Evolutionary conservation across 2,888 invertebrate species (phyloP).

Genomic region (Globia sparganii): DNA sequence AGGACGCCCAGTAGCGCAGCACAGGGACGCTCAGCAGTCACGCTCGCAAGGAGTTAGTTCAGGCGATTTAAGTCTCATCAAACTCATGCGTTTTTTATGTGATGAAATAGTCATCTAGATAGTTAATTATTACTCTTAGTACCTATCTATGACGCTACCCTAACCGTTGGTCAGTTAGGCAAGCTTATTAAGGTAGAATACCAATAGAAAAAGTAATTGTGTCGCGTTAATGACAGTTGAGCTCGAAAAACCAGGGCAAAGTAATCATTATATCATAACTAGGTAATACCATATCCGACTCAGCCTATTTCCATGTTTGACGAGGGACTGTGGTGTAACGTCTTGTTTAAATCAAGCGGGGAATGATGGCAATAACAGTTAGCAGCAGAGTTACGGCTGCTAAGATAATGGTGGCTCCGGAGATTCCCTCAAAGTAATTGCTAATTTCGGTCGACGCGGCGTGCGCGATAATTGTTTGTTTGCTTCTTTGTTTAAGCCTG

Average conservation of each 20-base stretch:
- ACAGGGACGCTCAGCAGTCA: no score
- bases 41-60: no score
- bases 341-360: slow-evolving; percentile 88
- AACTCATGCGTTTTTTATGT: neutral
- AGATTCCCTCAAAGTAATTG: slow-evolving; percentile 87
- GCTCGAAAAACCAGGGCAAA: slow-evolving; percentile 17
- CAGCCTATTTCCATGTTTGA: slow-evolving; percentile 59
- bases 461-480: slow-evolving; percentile 83
- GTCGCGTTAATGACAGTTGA: neutral
- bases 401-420: slow-evolving; percentile 83
- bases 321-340: slow-evolving; percentile 78
- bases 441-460: slow-evolving; percentile 82
- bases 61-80: neutral
- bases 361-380: slow-evolving; percentile 88
- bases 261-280: slow-evolving; percentile 20
- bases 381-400: slow-evolving; percentile 82
- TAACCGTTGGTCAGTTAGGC: neutral
- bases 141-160: neutral
- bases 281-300: slow-evolving; percentile 54
- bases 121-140: neutral
- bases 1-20: no score
- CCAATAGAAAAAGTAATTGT: neutral
- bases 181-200: neutral
- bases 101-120: neutral
- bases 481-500: slow-evolving; percentile 74